Evolutionary conservation across 2,797 vertebrate genomes (phyloP).

Genomic region (Danio aesculapii): DNA sequence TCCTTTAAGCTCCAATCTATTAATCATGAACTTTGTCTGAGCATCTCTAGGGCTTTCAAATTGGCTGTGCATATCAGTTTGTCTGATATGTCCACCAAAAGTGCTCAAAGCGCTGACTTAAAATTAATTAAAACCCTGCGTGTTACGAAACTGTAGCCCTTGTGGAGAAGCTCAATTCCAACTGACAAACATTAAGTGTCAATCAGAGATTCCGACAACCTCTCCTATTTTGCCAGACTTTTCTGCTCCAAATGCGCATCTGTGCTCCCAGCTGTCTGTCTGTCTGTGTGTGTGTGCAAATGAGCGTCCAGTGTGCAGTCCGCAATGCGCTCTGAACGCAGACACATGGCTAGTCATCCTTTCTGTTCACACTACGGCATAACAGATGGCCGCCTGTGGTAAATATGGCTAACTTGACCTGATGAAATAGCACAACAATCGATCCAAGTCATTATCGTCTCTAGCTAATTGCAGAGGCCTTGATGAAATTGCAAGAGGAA

Average conservation of each 20-base stretch:
- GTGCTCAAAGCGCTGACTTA: constrained; percentile 15
- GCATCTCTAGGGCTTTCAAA: constrained; percentile 5
- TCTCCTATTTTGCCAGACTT: constrained; percentile 12
- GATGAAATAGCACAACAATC: constrained; percentile 62
- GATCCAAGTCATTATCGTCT: constrained; percentile 62
- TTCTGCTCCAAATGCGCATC: constrained; percentile 30
- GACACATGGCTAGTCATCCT: constrained; percentile 26
- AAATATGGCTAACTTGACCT: constrained; percentile 40
- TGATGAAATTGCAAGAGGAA: constrained; percentile 66
- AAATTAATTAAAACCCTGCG: constrained; percentile 31
- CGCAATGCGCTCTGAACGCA: background rate
- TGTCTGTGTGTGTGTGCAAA: constrained; percentile 22
- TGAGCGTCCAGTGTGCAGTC: constrained; percentile 39
- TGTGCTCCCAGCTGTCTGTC: constrained; percentile 37
- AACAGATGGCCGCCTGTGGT: constrained; percentile 53
- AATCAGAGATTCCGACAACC: constrained; percentile 10
- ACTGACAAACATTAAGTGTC: constrained; percentile 3
- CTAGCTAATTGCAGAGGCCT: constrained; percentile 69
- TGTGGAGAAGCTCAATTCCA: background rate
- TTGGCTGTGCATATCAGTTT: constrained; percentile 28
- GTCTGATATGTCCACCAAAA: constrained; percentile 15
- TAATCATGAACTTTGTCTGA: background rate
- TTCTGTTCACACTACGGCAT: constrained; percentile 27
- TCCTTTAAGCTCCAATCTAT: constrained; percentile 2
- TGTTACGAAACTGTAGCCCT: background rate